Percentiles rank a stretch among this genome's conserved stretches.
phyloP scores from a whole-genome alignment of 2,888 invertebrate genomes.

The Tortrix viridana region DNA sequence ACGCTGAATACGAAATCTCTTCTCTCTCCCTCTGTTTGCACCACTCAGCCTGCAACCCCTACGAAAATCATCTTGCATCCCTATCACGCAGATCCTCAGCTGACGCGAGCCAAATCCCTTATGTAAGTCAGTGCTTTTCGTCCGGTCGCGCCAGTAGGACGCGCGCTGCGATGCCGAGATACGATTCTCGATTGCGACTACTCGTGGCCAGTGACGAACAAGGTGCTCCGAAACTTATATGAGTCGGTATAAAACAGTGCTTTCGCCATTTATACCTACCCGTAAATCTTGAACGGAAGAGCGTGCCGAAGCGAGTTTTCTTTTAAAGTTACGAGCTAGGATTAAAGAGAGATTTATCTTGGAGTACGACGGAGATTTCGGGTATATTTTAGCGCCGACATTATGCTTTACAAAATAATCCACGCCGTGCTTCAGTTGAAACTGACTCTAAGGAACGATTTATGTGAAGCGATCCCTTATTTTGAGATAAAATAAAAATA shows the following conservation, averaged over 20 bases:
- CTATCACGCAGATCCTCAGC: conserved; percentile 65
- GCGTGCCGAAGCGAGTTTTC: conserved; percentile 58
- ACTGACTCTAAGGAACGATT: conserved; percentile 56
- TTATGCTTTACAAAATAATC: conserved; percentile 65
- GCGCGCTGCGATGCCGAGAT: conserved; percentile 63
- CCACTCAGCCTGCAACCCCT: conserved; percentile 66
- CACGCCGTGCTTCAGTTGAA: conserved; percentile 54
- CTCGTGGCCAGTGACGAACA: conserved; percentile 49
- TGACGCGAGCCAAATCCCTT: conserved; percentile 77
- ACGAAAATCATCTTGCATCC: conserved; percentile 65
- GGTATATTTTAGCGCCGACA: conserved; percentile 65
- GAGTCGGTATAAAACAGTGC: conserved; percentile 42
- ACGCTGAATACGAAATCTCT: conserved; percentile 66
- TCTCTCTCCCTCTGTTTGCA: conserved; percentile 67
- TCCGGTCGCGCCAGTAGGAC: conserved; percentile 52
- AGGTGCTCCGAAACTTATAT: conserved; percentile 45
- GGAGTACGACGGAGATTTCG: conserved; percentile 60
- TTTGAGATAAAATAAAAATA: conserved; percentile 68
- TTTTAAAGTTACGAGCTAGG: conserved; percentile 61
- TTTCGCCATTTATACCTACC: conserved; percentile 47
- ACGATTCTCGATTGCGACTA: conserved; percentile 45
- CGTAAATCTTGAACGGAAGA: conserved; percentile 56
- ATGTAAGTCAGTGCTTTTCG: conserved; percentile 79
- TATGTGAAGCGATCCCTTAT: conserved; percentile 56
- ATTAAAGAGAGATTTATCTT: conserved; percentile 65